Percentiles rank a stretch among this genome's conserved stretches.
phyloP scores from a whole-genome alignment of 2,113 vertebrate genomes.

The Hypomesus transpacificus region DNA sequence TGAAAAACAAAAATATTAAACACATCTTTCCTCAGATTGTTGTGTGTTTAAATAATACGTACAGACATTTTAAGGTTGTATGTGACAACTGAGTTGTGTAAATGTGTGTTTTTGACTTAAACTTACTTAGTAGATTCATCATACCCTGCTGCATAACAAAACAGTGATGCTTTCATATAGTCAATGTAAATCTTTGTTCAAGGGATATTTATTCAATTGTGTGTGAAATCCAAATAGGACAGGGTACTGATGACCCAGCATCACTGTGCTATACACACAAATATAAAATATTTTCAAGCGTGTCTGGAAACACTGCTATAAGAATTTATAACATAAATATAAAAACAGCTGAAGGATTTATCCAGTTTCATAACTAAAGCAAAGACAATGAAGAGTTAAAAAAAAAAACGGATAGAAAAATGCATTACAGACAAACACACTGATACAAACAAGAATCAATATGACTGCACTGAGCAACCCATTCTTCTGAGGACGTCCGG shows the following conservation, averaged over 20 bases:
- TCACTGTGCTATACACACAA: constrained; percentile 10
- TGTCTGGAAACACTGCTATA: constrained; percentile 42
- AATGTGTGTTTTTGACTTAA: background rate
- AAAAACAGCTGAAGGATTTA: constrained; percentile 37
- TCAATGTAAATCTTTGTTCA: background rate
- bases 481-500: constrained; percentile 14
- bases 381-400: constrained; percentile 38
- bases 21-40: constrained; percentile 48
- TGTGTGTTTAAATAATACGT: background rate
- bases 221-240: constrained; percentile 28
- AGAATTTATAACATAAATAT: constrained; percentile 55
- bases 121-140: background rate
- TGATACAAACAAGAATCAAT: constrained; percentile 50
- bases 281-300: constrained; percentile 25
- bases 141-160: background rate
- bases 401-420: constrained; percentile 44
- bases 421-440: constrained; percentile 37
- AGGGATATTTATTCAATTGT: constrained; percentile 45
- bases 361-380: constrained; percentile 32
- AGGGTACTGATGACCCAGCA: constrained; percentile 14
- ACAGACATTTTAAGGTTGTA: background rate
- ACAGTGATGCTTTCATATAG: background rate
- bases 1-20: constrained; percentile 57
- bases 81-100: background rate
- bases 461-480: constrained; percentile 49